phyloP scores from a whole-genome alignment of 2,888 invertebrate species.

The Meloe dianella region DNA sequence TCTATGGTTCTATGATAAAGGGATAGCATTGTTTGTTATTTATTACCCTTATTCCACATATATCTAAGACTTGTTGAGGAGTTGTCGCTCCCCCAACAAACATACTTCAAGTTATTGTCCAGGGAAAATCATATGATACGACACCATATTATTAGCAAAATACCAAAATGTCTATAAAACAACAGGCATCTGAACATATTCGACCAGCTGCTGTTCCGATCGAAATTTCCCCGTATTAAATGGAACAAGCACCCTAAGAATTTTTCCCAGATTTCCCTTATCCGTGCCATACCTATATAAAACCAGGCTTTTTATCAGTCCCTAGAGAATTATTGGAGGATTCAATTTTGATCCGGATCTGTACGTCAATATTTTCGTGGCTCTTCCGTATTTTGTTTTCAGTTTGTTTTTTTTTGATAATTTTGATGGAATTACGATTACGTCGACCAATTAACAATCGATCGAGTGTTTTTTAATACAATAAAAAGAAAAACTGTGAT shows the following conservation, averaged over 20 bases:
- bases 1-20: slow-evolving; percentile 5
- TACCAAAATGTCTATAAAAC: slow-evolving; percentile 11
- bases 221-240: too few relatives aligned
- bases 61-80: slow-evolving; percentile 26
- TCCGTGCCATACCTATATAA: slow-evolving; percentile 14
- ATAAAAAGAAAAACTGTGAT: too few relatives aligned
- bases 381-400: too few relatives aligned
- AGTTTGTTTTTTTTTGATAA: not conserved
- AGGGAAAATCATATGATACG: not conserved
- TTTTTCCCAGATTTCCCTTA: not conserved
- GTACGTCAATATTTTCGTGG: not conserved
- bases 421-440: not conserved
- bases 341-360: slow-evolving; percentile 27
- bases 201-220: not conserved
- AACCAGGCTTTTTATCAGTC: slow-evolving; percentile 30
- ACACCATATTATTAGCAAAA: slow-evolving; percentile 13
- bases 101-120: slow-evolving; percentile 24
- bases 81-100: slow-evolving; percentile 9
- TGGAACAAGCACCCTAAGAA: not conserved
- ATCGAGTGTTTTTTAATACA: too few relatives aligned
- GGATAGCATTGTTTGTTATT: slow-evolving; percentile 24
- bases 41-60: slow-evolving; percentile 22
- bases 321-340: slow-evolving; percentile 27
- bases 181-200: not conserved
- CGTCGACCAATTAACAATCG: too few relatives aligned